Evolutionary conservation across 1,140 invertebrate genomes (phyloP).

Genomic region (Magallana gigas): DNA sequence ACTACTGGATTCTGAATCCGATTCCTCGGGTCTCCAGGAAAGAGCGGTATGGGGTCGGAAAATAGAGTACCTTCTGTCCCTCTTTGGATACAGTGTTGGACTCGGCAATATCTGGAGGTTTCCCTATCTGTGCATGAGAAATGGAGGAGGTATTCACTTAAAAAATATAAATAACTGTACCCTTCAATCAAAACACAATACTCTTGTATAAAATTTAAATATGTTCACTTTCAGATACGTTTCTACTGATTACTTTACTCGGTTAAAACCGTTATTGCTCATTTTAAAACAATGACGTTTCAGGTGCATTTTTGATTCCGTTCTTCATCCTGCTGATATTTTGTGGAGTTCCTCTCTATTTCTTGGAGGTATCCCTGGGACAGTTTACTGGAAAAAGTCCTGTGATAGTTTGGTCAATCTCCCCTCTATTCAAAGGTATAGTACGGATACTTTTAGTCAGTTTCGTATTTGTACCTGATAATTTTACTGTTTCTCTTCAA

Average conservation of each 20-base stretch:
- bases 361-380: slow-evolving; percentile 68
- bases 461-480: too few relatives aligned
- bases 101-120: slow-evolving; percentile 39
- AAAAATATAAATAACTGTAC: too few relatives aligned
- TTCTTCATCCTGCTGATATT: slow-evolving; percentile 67
- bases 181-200: too few relatives aligned
- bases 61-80: slow-evolving; percentile 18
- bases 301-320: slow-evolving; percentile 69
- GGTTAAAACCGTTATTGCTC: too few relatives aligned
- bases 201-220: too few relatives aligned
- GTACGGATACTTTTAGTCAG: too few relatives aligned
- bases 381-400: slow-evolving; percentile 68
- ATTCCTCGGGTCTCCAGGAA: background rate
- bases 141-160: slow-evolving; percentile 6
- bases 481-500: too few relatives aligned
- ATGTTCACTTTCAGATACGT: too few relatives aligned
- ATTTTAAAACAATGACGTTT: too few relatives aligned
- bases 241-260: too few relatives aligned
- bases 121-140: slow-evolving; percentile 27
- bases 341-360: slow-evolving; percentile 67
- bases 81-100: slow-evolving; percentile 23
- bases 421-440: slow-evolving; percentile 59
- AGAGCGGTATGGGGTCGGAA: slow-evolving; percentile 14
- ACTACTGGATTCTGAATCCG: background rate
- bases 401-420: slow-evolving; percentile 63